A percentile compares a stretch with the other conserved stretches of the same genome.
phyloP scores from a whole-genome alignment of 2,888 invertebrate species.

The Auanema freiburgensis region DNA sequence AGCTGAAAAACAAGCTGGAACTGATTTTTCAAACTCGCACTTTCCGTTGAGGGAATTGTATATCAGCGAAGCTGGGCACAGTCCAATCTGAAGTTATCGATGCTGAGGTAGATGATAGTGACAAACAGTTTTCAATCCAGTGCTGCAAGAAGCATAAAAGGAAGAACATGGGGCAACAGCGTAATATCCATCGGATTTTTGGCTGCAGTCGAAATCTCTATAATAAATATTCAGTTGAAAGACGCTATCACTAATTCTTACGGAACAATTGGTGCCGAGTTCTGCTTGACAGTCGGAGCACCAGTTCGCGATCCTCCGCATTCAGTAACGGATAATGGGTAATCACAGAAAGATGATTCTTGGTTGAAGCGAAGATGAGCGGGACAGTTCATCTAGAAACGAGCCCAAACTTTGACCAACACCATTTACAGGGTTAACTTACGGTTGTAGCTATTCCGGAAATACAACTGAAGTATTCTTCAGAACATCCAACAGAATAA shows the following conservation, averaged over 20 bases:
- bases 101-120: no score
- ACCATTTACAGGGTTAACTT: no score
- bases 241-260: neutral
- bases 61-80: neutral
- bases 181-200: neutral
- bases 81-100: neutral
- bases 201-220: neutral
- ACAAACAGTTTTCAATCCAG: neutral
- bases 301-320: neutral
- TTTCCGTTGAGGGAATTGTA: slow-evolving; percentile 2
- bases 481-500: slow-evolving; percentile 42
- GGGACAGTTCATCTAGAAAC: no score
- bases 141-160: neutral
- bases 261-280: neutral
- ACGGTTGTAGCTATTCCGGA: slow-evolving; percentile 27
- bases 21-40: slow-evolving; percentile 9
- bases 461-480: slow-evolving; percentile 42
- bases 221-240: neutral
- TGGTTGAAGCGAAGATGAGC: no score
- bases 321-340: no score
- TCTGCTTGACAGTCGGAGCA: neutral
- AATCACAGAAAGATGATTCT: no score
- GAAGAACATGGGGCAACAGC: neutral
- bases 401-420: no score
- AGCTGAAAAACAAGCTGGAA: slow-evolving; percentile 13